Evolutionary conservation across 2,888 invertebrate species (phyloP), one percentile per base, ranked within the genome.

Genomic region (Steinernema hermaphroditum): DNA sequence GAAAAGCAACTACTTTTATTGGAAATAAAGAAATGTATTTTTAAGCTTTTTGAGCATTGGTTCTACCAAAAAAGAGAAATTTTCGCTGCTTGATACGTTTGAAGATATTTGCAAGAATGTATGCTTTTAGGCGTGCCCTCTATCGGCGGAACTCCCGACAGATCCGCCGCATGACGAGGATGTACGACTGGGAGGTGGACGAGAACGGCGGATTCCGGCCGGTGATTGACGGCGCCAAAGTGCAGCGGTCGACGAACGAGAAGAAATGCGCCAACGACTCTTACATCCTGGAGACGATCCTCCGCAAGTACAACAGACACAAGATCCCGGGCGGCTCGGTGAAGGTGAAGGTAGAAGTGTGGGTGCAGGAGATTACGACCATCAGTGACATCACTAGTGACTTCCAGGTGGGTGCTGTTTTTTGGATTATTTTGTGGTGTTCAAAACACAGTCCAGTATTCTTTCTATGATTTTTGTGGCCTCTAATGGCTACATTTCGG

Each of bases 341-440:
- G 12, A 75, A 76, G 27, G 85, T 85, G 1, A 68, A 69, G 50
- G 85, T 85, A 8, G 85, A 85, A 71, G 85, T 85, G 8, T 85
- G 85, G 85, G 85, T 85, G 12, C 85, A 85, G 71, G 85, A 86
- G 71, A 86, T 85, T 69, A 86, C 85, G 1, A 85, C 85, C 8
- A 86, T 85, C 57, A 82, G 81, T 22, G 85, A 85, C 74, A 85
- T 85, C 49, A 85, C 85, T 0, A 80, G 80, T 41, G 85, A 85
- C 72, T 85, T 85, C 71, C 81, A 83, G 75, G 83, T 82, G 44
- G 24, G 57, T 24, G 24, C 46, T 43, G 14, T 27, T 37, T 12
- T 37, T 37, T 4, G 37, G 37, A 4, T n/a, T n/a, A n/a, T n/a
- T n/a, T n/a, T n/a, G n/a, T n/a, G n/a, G n/a, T n/a, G n/a, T n/a